Conservation (phyloP, 30 jellyfish, hydroid and myxozoan genomes). For the Aurelia aurita region DNA sequence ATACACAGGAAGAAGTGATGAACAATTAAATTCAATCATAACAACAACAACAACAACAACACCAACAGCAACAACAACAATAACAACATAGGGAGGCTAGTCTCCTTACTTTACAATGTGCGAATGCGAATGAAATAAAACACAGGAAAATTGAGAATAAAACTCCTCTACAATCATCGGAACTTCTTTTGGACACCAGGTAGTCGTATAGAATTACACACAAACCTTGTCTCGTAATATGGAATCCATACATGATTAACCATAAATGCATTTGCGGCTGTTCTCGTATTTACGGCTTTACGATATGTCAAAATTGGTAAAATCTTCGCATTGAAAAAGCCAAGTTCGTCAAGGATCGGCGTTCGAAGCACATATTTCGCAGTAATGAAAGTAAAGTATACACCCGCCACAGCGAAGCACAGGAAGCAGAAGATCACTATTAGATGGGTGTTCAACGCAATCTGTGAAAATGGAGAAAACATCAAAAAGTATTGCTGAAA, state of each 20-base stretch:
- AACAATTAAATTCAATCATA: too few species aligned
- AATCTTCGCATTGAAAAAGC: slow-evolving; percentile 48
- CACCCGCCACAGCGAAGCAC: slow-evolving; percentile 9
- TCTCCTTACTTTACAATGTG: too few species aligned
- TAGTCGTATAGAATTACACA: too few species aligned
- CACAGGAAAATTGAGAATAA: too few species aligned
- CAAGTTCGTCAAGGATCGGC: slow-evolving; percentile 58
- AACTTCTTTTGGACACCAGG: too few species aligned
- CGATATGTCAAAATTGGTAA: slow-evolving; percentile 56
- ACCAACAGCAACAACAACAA: too few species aligned
- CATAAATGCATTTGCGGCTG: slow-evolving; percentile 55
- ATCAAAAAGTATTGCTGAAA: too few species aligned
- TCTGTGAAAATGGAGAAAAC: not conserved
- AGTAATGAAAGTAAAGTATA: slow-evolving; percentile 35
- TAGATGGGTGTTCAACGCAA: slow-evolving; percentile 45
- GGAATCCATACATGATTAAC: slow-evolving; percentile 66
- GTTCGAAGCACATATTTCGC: slow-evolving; percentile 56
- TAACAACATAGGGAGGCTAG: too few species aligned
- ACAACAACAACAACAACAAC: too few species aligned
- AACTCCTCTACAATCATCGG: too few species aligned
- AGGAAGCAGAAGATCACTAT: slow-evolving; percentile 32
- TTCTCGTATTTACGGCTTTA: slow-evolving; percentile 59
- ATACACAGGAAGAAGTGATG: too few species aligned
- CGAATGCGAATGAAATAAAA: too few species aligned
- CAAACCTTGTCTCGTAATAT: slow-evolving; percentile 65